These are phyloP conservation scores for Argyrosomus regius DNA, from an alignment of 2,797 vertebrate species.

Conservation along the genomic window DNA sequence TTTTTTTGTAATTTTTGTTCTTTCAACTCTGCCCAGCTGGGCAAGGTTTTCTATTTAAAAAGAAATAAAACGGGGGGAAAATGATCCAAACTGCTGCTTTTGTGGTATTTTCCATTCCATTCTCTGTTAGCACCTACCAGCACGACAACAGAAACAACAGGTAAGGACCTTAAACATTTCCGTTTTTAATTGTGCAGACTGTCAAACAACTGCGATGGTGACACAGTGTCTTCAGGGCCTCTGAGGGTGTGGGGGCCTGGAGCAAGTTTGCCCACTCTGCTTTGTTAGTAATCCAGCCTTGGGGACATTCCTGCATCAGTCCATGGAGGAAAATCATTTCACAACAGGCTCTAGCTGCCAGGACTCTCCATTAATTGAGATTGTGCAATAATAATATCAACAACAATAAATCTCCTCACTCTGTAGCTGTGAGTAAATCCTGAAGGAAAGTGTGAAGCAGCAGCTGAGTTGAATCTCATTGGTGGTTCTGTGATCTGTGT, in stretches of 20 bases:
- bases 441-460: not conserved
- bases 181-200: not conserved
- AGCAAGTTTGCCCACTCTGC: not conserved
- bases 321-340: not conserved
- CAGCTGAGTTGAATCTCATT: slow-evolving; percentile 6
- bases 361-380: not conserved
- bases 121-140: not conserved
- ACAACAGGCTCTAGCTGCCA: not conserved
- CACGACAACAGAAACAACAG: not conserved
- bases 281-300: slow-evolving; percentile 2
- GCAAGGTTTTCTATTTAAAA: slow-evolving; percentile 85
- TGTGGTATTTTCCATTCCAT: slow-evolving; percentile 41
- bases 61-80: slow-evolving; percentile 79
- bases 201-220: not conserved
- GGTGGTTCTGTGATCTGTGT: not conserved
- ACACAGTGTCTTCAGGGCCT: not conserved
- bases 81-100: slow-evolving; percentile 53
- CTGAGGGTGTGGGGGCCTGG: not conserved
- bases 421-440: not conserved
- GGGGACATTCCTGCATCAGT: not conserved
- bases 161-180: not conserved
- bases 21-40: slow-evolving; percentile 72
- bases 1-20: slow-evolving; percentile 72
- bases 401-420: not conserved
- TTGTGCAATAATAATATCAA: not conserved